These are phyloP conservation scores for Plagodis dolabraria DNA, from an alignment of 2,888 invertebrate species.

Conservation along the genomic window DNA sequence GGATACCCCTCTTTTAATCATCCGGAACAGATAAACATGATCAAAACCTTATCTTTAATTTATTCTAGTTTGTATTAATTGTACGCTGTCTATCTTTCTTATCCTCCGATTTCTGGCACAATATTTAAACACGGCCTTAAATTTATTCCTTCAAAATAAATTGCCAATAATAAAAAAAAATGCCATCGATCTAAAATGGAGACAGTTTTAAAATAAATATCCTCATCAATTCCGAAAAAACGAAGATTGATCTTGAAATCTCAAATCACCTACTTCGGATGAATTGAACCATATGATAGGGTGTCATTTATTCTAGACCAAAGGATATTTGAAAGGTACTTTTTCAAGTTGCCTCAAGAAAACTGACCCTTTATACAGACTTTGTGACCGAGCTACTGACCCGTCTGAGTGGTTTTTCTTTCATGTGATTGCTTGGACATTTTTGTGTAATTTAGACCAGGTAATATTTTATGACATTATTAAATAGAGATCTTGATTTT, in stretches of 20 bases:
- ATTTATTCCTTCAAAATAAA: too few species aligned
- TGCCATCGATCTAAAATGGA: too few species aligned
- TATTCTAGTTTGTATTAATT: too few species aligned
- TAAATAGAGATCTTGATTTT: too few species aligned
- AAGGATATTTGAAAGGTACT: slow-evolving; percentile 35
- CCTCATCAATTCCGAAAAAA: slow-evolving; percentile 3
- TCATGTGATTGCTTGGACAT: slow-evolving; percentile 11
- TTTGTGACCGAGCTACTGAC: neutral
- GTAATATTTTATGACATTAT: neutral
- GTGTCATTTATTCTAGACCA: slow-evolving; percentile 36
- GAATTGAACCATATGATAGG: slow-evolving; percentile 18
- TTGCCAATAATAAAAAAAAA: too few species aligned
- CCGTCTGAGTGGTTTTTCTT: slow-evolving; percentile 3
- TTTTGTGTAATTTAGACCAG: neutral
- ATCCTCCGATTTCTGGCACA: too few species aligned
- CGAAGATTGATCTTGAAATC: neutral
- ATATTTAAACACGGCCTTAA: too few species aligned
- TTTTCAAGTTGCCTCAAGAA: slow-evolving; percentile 47
- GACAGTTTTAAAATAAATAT: neutral
- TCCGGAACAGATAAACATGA: too few species aligned
- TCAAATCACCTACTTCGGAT: neutral
- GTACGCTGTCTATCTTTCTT: too few species aligned
- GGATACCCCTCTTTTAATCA: too few species aligned
- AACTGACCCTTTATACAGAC: slow-evolving; percentile 14
- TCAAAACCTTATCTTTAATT: too few species aligned